A percentile compares a stretch with the other conserved stretches of the same genome.
These are phyloP conservation scores for Catharus bicknelli DNA, from an alignment of 2,113 vertebrate species.

Conservation along the genomic window DNA sequence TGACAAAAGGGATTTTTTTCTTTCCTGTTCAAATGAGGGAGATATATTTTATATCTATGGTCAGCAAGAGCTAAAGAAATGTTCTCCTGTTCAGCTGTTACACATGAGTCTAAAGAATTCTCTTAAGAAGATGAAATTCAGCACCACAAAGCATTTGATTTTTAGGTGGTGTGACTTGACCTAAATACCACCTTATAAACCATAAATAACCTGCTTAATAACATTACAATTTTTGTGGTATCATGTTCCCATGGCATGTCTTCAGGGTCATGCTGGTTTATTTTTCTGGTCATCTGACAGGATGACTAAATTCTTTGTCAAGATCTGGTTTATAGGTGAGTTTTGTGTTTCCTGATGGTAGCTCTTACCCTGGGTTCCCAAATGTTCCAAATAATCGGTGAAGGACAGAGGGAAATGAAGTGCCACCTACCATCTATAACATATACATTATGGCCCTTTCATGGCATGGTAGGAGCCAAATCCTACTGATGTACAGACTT, in stretches of 20 bases:
- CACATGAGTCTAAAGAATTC: not conserved
- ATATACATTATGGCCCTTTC: not conserved
- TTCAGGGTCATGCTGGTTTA: conserved; percentile 57
- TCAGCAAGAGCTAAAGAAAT: not conserved
- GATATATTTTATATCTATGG: not conserved
- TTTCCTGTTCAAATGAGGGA: not conserved
- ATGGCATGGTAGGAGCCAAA: not conserved
- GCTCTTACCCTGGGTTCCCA: conserved; percentile 54
- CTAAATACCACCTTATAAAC: not conserved
- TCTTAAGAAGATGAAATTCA: not conserved
- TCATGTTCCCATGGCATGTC: conserved; percentile 66
- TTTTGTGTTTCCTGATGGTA: conserved; percentile 65
- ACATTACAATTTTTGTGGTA: conserved; percentile 63
- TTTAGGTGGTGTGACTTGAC: not conserved
- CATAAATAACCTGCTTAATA: not conserved
- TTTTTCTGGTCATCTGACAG: conserved; percentile 70
- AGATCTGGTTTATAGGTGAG: conserved; percentile 65
- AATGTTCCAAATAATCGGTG: conserved; percentile 42
- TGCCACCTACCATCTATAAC: not conserved
- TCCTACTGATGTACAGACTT: not conserved
- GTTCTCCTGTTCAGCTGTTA: not conserved
- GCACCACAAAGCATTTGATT: not conserved
- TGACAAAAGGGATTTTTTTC: not conserved
- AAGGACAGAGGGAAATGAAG: not conserved
- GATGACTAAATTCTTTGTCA: conserved; percentile 63